Evolutionary conservation across 2,888 invertebrate genomes (phyloP), one percentile per base, ranked within the genome.

Genomic region (Lasioglossum zephyrum): DNA sequence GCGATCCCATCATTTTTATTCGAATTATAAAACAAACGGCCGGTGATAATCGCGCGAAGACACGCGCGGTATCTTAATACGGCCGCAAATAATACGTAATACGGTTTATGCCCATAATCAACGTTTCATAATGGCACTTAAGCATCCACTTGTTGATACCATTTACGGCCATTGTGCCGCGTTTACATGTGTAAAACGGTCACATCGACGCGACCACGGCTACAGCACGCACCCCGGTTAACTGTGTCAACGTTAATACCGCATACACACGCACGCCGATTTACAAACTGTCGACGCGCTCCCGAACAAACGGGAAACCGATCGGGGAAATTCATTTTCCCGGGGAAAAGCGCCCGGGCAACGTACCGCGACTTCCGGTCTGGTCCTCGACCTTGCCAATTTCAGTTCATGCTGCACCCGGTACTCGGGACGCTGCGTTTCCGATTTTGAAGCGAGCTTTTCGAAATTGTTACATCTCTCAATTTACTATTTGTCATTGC

Each of bases 141-240:
- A 93, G 92, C 92, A 92, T 94, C 93, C 93, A 94, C 93, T 94
- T 92, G 91, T 93, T 93, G 94, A 94, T 94, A 93, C 92, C 92
- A 92, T 93, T 92, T 93, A 92, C 90, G 93, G 90, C 91, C 89
- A 91, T 88, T 91, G 91, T 88, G 86, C 78, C 88, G 78, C 72
- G 86, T 88, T 66, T 91, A 91, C 91, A 91, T 78, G 90, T 90
- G 88, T 89, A 91, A 91, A 91, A 91, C 87, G 83, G 84, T 85
- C 87, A 86, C 90, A 89, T 77, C 77, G 89, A 91, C 87, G 77
- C 73, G 75, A 70, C 86, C 66, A 36, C 66, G 66, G 72, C 49
- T 83, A 82, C 72, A 75, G 86, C 91, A 91, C 91, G 91, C 91
- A 91, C 88, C 70, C 66, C 53, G 57, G 73, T 76, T 44, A 78